Evolutionary conservation across 2,888 invertebrate species (phyloP), one percentile per base, ranked within the genome.

Genomic region (Alviniconcha strummeri): DNA sequence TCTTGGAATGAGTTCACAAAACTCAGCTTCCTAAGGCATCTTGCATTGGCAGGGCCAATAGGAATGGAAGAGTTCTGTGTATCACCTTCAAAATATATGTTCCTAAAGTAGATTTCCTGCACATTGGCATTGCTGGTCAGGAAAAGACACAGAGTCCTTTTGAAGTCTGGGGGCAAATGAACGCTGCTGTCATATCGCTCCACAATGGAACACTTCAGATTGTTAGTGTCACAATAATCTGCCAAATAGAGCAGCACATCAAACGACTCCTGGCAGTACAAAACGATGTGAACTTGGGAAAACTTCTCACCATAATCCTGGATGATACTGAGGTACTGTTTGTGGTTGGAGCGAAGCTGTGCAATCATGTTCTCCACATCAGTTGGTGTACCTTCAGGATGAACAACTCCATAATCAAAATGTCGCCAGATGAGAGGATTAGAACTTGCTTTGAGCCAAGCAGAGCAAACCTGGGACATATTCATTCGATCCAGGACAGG

Each of bases 1-100:
- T 80, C 74, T 11, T 85, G 79, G 36, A 89, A 89, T 6, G 88
- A 89, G 69, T 89, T 88, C 9, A 88, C 84, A 52, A 89, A 81
- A 75, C 85, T 84, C 60, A 89, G 83, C 52, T 76, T 84, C n/a
- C 82, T 78, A 9, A 89, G 82, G n/a, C 74, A 56, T 13, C 77
- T 76, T 3, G 88, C 80, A 82, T 88, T 87, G 19, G 72, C 71
- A 11, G 85, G 84, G 9, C 88, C 87, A 75, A 89, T 77, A 9
- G 89, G 88, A n/a, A 89, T 64, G 0, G 87, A 82, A 6, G 84
- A 84, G n/a, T 86, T 86, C 11, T 81, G 83, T 17, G 85, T 71
- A 52, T 77, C 80, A 36, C 54, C 11, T 19, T 56, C 57, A 57
- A 57, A 77, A 11, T 77, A n/a, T 11, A 79, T 57, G 52, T 67